phyloP scores from a whole-genome alignment of 1,140 invertebrate species.

The Lucilia cuprina region DNA sequence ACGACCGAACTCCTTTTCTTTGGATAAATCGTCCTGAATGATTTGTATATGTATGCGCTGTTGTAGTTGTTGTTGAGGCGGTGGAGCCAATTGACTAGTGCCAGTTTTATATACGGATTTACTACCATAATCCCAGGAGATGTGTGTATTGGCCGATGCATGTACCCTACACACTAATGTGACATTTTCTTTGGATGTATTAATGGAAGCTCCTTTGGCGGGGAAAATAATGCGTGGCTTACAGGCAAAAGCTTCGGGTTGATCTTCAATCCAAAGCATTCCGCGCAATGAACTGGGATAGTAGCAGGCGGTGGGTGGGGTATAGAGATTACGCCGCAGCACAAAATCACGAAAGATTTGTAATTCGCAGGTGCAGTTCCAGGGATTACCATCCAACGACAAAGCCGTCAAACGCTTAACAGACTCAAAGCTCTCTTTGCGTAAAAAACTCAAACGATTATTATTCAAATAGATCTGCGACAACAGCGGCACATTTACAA shows the following conservation, averaged over 20 bases:
- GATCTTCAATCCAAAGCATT: slow-evolving; percentile 74
- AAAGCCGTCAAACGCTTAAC: slow-evolving; percentile 73
- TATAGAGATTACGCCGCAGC: slow-evolving; percentile 70
- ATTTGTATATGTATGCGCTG: slow-evolving; percentile 47
- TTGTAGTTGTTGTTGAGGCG: slow-evolving; percentile 45
- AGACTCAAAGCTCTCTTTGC: slow-evolving; percentile 66
- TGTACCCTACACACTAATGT: slow-evolving; percentile 78
- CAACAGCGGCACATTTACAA: slow-evolving; percentile 72
- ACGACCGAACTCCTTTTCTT: slow-evolving; percentile 44
- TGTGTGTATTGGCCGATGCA: slow-evolving; percentile 77
- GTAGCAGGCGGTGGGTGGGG: slow-evolving; percentile 72
- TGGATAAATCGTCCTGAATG: slow-evolving; percentile 42
- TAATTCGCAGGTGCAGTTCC: slow-evolving; percentile 86
- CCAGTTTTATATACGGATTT: slow-evolving; percentile 42
- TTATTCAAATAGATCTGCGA: slow-evolving; percentile 73
- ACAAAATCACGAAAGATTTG: slow-evolving; percentile 79
- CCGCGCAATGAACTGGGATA: slow-evolving; percentile 72
- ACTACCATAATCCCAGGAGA: slow-evolving; percentile 76
- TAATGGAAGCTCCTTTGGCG: slow-evolving; percentile 65
- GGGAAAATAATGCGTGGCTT: slow-evolving; percentile 74
- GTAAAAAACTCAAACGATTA: slow-evolving; percentile 75
- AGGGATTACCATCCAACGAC: slow-evolving; percentile 80
- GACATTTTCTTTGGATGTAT: slow-evolving; percentile 70
- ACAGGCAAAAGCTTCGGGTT: slow-evolving; percentile 81
- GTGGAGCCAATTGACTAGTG: slow-evolving; percentile 36